Conservation (phyloP, 2,888 invertebrate species). For the Acheta domesticus region DNA sequence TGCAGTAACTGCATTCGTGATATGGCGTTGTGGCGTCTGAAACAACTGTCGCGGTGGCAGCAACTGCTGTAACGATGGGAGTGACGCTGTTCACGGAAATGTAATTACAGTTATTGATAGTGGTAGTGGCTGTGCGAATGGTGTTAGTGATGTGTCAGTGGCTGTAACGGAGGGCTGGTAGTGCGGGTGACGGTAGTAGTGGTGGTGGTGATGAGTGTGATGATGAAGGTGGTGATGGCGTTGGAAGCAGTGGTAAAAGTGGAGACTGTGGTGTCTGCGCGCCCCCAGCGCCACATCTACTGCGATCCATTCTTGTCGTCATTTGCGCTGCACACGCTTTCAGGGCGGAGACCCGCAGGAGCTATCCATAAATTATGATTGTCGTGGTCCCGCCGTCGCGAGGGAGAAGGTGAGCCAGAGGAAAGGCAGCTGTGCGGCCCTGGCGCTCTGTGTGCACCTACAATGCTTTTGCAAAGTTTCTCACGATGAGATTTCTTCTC, state of each 20-base stretch:
- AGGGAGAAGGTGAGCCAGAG: too few relatives aligned
- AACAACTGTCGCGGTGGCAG: slow-evolving; percentile 30
- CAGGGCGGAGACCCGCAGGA: too few relatives aligned
- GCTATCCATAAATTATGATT: too few relatives aligned
- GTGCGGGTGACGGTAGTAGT: neutral
- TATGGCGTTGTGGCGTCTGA: neutral
- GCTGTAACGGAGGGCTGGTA: slow-evolving; percentile 21
- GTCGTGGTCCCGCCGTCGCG: too few relatives aligned
- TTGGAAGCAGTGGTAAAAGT: slow-evolving; percentile 32
- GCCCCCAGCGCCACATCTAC: too few relatives aligned
- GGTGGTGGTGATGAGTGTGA: slow-evolving; percentile 3
- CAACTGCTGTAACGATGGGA: slow-evolving; percentile 33
- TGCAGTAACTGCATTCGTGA: neutral
- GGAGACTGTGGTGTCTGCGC: slow-evolving; percentile 35
- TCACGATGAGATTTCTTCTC: too few relatives aligned
- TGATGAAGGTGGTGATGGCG: too few relatives aligned
- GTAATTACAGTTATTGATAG: neutral
- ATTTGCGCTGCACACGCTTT: too few relatives aligned
- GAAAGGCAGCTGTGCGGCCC: too few relatives aligned
- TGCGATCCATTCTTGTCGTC: too few relatives aligned
- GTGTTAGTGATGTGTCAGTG: slow-evolving; percentile 34
- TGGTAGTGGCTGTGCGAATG: neutral
- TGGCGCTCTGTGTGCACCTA: too few relatives aligned
- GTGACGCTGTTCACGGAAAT: slow-evolving; percentile 28
- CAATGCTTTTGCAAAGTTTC: too few relatives aligned